Conservation (phyloP, 2,113 vertebrate genomes). For the Copsychus sechellarum region DNA sequence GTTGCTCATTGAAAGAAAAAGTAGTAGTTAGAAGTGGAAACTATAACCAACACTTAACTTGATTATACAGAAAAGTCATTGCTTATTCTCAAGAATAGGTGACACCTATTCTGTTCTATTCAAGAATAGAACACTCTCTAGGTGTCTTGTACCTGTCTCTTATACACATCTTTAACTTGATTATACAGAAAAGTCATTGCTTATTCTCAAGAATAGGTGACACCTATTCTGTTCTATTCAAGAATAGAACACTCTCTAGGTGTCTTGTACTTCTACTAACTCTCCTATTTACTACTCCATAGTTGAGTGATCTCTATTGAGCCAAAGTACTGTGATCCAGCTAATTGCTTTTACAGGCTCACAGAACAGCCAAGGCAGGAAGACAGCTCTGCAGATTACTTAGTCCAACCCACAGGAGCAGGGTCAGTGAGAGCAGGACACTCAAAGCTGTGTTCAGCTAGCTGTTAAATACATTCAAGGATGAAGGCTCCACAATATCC, state of each 20-base stretch:
- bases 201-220: background rate
- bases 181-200: background rate
- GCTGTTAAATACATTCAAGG: background rate
- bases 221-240: too few relatives aligned
- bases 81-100: background rate
- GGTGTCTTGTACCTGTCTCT: background rate
- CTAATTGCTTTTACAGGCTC: background rate
- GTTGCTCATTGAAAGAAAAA: background rate
- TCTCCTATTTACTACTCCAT: background rate
- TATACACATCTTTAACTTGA: too few relatives aligned
- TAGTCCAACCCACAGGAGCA: background rate
- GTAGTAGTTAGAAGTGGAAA: background rate
- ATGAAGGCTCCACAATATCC: background rate
- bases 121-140: background rate
- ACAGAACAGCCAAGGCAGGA: background rate
- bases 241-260: background rate
- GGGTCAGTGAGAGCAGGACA: background rate
- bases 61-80: background rate
- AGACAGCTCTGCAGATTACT: background rate
- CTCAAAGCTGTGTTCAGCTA: background rate
- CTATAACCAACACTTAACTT: background rate
- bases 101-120: too few relatives aligned
- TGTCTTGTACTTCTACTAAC: background rate
- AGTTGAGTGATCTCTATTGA: background rate
- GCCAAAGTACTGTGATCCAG: background rate